Base-by-base conservation (phyloP, 2,888 invertebrate species). In the Caenorhabditis sp. region DNA sequence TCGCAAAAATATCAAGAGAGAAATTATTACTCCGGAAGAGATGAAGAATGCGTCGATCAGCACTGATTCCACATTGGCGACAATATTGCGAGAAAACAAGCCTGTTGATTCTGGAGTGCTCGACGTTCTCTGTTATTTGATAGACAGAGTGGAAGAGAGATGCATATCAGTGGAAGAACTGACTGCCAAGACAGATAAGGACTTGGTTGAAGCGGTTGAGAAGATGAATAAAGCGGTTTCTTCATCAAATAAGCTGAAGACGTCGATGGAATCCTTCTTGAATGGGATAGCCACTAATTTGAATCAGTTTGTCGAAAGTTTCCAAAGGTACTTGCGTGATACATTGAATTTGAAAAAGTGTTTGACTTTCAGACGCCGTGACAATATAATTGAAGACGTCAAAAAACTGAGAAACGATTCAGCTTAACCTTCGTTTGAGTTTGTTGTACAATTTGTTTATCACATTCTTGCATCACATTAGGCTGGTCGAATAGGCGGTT, bases 191-290 rank as follows among this genome's bases (percentile, higher is more conserved):
- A 15, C 58, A 13, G 73, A 78, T 41, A 27, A 6, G 11, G n/a
- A 65, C 6, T 24, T 78, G n/a, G 27, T 46, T n/a, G 22, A 45
- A 1, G 30, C 41, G 17, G 63, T 72, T 1, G 68, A 66, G 15
- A 48, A 46, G 20, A 63, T 73, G 72, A 78, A 78, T 27, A 35
- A 62, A 5, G 39, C 52, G 27, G 30, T 77, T n/a, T n/a, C 15
- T 1, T n/a, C 17, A 11, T 11, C 15, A 50, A 41, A 61, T 4
- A 39, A 61, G 13, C 22, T 17, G 22, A 17, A 37, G 3, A 59
- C 56, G 8, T 24, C 56, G 41, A 15, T 3, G 13, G 45, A 55
- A 6, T 32, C 4, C 1, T 13, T 22, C 1, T 32, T 73, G 30
- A 9, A 3, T 13, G 24, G 17, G n/a, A 59, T 73, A 20, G 52